Conservation (phyloP, 2,797 vertebrate genomes). For the Remorina albescens region DNA sequence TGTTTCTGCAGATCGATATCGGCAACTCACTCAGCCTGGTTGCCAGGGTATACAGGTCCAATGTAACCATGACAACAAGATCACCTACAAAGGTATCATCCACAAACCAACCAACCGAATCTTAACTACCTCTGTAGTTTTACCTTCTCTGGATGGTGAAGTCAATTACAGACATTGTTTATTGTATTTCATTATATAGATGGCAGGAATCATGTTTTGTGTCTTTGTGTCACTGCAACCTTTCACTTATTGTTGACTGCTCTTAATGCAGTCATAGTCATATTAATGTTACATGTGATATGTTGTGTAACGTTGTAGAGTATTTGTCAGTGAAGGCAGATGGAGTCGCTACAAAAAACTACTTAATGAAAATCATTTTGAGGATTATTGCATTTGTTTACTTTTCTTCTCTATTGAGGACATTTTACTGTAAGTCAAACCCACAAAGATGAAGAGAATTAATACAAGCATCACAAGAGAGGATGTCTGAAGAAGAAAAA, state of each 20-base stretch:
- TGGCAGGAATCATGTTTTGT: neutral
- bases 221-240: too few relatives aligned
- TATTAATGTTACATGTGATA: too few relatives aligned
- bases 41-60: conserved; percentile 50
- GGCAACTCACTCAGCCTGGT: conserved; percentile 42
- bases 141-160: neutral
- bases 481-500: conserved; percentile 21
- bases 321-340: conserved; percentile 7
- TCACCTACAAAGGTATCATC: conserved; percentile 52
- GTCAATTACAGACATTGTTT: neutral
- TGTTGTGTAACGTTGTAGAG: neutral
- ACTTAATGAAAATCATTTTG: conserved; percentile 25
- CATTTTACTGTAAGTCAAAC: conserved; percentile 34
- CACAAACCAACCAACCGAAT: conserved; percentile 22
- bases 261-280: neutral
- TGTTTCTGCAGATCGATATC: conserved; percentile 30
- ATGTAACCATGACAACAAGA: conserved; percentile 75
- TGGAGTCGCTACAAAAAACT: conserved; percentile 12
- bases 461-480: conserved; percentile 34
- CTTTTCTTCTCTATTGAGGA: conserved; percentile 20
- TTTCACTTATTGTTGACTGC: neutral
- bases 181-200: neutral
- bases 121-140: neutral
- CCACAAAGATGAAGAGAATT: conserved; percentile 28
- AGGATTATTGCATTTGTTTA: conserved; percentile 21